Percentiles rank a stretch among this genome's conserved stretches.
Evolutionary conservation across 2,888 invertebrate genomes (phyloP).

Genomic region (Lissocephala sabroskyi): DNA sequence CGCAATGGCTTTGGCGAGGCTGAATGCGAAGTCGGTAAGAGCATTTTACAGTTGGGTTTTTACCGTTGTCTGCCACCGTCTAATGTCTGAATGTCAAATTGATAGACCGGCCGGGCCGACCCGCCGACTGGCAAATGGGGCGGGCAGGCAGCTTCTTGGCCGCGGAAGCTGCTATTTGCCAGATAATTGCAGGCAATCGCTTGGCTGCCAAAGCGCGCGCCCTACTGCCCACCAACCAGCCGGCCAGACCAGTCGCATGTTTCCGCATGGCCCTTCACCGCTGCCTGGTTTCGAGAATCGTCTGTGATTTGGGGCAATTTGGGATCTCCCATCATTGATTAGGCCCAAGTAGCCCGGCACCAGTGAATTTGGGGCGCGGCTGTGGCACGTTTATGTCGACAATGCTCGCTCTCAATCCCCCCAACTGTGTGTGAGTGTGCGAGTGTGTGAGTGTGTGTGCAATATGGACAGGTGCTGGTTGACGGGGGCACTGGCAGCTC

Average conservation of each 20-base stretch:
- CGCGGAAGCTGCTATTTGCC: constrained; percentile 60
- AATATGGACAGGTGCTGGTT: constrained; percentile 47
- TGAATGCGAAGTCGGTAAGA: too few relatives aligned
- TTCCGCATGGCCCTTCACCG: constrained; percentile 30
- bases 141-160: constrained; percentile 14
- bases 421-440: too few relatives aligned
- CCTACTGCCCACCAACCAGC: constrained; percentile 19
- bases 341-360: neutral
- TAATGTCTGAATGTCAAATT: constrained; percentile 29
- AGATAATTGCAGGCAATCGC: constrained; percentile 39
- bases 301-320: constrained; percentile 8
- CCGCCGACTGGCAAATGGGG: constrained; percentile 2
- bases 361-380: constrained; percentile 2
- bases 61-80: constrained; percentile 4
- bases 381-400: constrained; percentile 36
- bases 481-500: too few relatives aligned
- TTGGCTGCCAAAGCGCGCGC: constrained; percentile 13
- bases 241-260: constrained; percentile 10
- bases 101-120: constrained; percentile 1
- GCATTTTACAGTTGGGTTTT: constrained; percentile 42
- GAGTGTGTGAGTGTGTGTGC: too few relatives aligned
- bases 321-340: constrained; percentile 1
- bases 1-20: too few relatives aligned
- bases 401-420: too few relatives aligned
- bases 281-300: neutral